A percentile compares a stretch with the other conserved stretches of the same genome.
phyloP scores from a whole-genome alignment of 2,797 vertebrate genomes.

The Onychomys arenicola region DNA sequence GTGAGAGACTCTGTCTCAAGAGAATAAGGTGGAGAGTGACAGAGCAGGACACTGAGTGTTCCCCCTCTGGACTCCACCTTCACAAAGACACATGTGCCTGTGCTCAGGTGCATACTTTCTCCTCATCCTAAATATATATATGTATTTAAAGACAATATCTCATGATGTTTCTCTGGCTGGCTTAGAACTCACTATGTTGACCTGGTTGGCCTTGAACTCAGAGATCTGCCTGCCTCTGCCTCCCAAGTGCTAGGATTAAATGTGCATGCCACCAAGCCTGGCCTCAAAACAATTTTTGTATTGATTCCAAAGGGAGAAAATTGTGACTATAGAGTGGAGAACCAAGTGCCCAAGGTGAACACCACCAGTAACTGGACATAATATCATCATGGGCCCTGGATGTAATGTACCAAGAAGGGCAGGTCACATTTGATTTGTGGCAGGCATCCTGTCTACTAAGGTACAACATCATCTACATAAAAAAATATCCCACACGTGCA shows the following conservation, averaged over 20 bases:
- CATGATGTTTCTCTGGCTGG: background rate
- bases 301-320: background rate
- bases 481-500: background rate
- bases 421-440: background rate
- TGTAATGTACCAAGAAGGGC: background rate
- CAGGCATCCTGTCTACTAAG: background rate
- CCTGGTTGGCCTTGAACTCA: background rate
- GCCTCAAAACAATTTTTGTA: background rate
- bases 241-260: background rate
- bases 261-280: background rate
- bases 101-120: background rate
- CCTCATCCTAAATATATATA: background rate
- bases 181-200: background rate
- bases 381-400: background rate
- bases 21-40: background rate
- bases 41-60: background rate
- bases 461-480: background rate
- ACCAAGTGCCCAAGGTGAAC: background rate
- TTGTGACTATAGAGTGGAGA: background rate
- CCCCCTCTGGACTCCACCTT: background rate
- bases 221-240: no score
- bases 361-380: background rate
- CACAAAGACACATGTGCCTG: background rate
- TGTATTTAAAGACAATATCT: background rate
- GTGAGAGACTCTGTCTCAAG: background rate